Conservation (phyloP, 2,113 vertebrate species). For the Lasiurus cinereus region DNA sequence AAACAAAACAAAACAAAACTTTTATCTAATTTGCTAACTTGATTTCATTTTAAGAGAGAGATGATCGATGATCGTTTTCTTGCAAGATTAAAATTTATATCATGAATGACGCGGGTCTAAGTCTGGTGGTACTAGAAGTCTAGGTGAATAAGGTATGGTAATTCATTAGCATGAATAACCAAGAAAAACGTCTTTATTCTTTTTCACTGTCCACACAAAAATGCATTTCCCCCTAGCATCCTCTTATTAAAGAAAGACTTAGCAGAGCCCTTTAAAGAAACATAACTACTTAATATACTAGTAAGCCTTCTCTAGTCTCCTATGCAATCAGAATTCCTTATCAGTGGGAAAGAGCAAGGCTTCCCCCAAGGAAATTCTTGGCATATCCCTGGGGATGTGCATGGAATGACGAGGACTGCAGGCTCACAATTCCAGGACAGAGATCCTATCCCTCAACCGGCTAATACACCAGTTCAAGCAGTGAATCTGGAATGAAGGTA, state of each 20-base stretch:
- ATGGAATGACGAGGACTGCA: neutral
- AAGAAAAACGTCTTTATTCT: constrained; percentile 9
- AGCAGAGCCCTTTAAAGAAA: neutral
- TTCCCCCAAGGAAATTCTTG: neutral
- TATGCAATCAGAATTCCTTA: neutral
- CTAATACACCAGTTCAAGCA: neutral
- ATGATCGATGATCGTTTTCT: neutral
- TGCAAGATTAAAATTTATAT: neutral
- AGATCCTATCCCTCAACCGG: neutral
- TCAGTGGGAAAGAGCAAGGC: neutral
- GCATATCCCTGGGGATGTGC: neutral
- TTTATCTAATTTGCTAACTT: neutral
- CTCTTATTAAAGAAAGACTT: constrained; percentile 11
- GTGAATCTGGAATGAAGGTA: neutral
- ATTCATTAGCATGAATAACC: neutral
- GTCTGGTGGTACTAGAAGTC: neutral
- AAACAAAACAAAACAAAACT: neutral
- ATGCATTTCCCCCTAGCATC: neutral
- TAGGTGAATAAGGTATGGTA: neutral
- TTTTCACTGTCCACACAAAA: neutral
- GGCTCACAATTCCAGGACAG: neutral
- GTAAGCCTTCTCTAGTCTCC: neutral
- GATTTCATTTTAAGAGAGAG: neutral
- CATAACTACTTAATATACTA: neutral
- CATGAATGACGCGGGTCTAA: neutral